phyloP scores from a whole-genome alignment of 2,797 vertebrate species.

The Valencia hispanica region DNA sequence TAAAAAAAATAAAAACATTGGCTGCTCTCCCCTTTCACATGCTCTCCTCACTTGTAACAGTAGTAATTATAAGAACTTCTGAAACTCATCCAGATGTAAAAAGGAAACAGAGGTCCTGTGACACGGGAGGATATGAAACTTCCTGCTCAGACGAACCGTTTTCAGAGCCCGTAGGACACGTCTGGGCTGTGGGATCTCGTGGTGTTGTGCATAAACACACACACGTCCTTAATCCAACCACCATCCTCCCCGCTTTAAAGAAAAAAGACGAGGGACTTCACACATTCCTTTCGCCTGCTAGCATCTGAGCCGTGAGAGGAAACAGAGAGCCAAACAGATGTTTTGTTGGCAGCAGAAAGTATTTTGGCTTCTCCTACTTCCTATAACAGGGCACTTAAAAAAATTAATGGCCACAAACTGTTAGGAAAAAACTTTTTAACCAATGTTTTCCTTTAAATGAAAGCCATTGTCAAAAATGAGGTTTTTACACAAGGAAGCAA shows the following conservation, averaged over 20 bases:
- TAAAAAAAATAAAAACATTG: slow-evolving; percentile 43
- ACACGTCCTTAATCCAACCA: slow-evolving; percentile 2
- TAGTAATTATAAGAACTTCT: slow-evolving; percentile 80
- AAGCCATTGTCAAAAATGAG: not conserved
- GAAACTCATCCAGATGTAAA: slow-evolving; percentile 78
- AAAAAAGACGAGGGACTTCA: slow-evolving; percentile 61
- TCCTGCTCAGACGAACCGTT: slow-evolving; percentile 84
- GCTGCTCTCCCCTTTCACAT: slow-evolving; percentile 77
- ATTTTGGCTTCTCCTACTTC: slow-evolving; percentile 75
- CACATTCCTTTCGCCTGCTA: slow-evolving; percentile 72
- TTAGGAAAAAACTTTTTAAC: not conserved
- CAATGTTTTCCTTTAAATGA: not conserved
- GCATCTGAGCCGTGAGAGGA: slow-evolving; percentile 76
- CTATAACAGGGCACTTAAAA: slow-evolving; percentile 59
- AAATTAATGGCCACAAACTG: slow-evolving; percentile 33
- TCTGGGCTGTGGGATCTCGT: slow-evolving; percentile 83
- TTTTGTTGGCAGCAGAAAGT: slow-evolving; percentile 74
- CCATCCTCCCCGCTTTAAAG: slow-evolving; percentile 30
- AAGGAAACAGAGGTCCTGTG: slow-evolving; percentile 83
- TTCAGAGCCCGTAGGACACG: slow-evolving; percentile 84
- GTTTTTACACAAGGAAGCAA: not conserved
- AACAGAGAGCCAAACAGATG: slow-evolving; percentile 87
- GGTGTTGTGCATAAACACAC: slow-evolving; percentile 66
- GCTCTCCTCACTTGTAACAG: slow-evolving; percentile 74
- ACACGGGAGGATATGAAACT: slow-evolving; percentile 89